Conservation (phyloP, 2,113 vertebrate species). For the Phocoena phocoena region DNA sequence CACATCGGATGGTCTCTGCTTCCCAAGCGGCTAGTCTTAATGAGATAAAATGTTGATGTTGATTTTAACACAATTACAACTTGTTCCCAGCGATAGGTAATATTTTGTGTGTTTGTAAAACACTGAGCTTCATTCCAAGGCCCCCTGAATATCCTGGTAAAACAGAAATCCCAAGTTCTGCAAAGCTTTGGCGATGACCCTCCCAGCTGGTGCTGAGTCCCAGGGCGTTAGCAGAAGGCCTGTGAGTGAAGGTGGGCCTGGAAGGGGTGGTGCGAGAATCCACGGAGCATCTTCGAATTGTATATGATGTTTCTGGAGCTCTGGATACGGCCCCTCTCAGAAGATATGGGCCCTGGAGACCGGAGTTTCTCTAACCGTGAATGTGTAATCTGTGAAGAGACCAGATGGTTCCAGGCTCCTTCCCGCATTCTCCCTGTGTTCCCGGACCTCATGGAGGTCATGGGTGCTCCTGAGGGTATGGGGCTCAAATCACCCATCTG, state of each 20-base stretch:
- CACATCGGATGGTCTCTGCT: accelerated
- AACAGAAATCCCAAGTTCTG: not conserved
- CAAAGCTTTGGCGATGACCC: accelerated
- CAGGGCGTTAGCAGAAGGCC: not conserved
- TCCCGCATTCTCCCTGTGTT: not conserved
- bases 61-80: not conserved
- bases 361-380: too few relatives aligned
- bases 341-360: not conserved
- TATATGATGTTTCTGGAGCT: not conserved
- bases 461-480: not conserved
- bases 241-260: not conserved
- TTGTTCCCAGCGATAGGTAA: not conserved
- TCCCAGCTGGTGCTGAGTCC: not conserved
- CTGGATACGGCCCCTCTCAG: not conserved
- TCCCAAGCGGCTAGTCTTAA: not conserved
- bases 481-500: not conserved
- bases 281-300: too few relatives aligned
- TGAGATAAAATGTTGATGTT: not conserved
- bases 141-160: not conserved
- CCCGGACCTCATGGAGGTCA: not conserved
- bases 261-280: too few relatives aligned
- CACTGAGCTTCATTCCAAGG: too few relatives aligned
- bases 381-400: not conserved
- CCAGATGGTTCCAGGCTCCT: not conserved
- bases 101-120: not conserved